phyloP scores from a whole-genome alignment of 2,113 vertebrate species.

The Falcunculus frontatus region DNA sequence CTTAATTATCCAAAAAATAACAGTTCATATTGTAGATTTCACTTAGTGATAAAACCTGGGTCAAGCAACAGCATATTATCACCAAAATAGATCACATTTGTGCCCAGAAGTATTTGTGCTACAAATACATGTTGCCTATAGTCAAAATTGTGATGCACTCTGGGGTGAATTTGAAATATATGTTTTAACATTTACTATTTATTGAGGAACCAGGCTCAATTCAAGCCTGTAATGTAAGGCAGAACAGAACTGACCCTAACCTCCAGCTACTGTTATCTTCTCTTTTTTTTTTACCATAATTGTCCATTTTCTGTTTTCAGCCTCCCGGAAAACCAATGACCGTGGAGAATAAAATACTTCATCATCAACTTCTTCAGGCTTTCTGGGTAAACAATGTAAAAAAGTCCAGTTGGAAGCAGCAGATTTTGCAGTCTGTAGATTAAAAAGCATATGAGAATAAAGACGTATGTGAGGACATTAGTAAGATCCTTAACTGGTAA shows the following conservation, averaged over 20 bases:
- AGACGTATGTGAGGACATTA: neutral
- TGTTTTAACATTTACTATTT: neutral
- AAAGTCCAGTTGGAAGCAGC: constrained; percentile 90
- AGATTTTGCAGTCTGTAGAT: constrained; percentile 80
- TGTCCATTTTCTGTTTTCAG: constrained; percentile 96
- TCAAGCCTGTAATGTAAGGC: neutral
- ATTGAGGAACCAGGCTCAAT: neutral
- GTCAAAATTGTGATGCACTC: neutral
- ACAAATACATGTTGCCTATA: neutral
- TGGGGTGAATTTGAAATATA: neutral
- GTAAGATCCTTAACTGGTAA: neutral
- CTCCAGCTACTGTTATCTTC: neutral
- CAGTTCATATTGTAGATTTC: neutral
- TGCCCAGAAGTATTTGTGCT: neutral
- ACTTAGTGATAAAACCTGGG: neutral
- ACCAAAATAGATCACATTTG: neutral
- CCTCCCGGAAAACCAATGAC: constrained; percentile 88
- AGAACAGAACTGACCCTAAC: neutral
- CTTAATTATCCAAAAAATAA: neutral
- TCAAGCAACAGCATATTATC: neutral
- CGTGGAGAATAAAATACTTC: constrained; percentile 88
- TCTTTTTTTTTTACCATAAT: constrained; percentile 79
- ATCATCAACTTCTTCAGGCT: constrained; percentile 90
- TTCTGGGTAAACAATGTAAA: constrained; percentile 89
- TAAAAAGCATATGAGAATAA: neutral